Percentiles rank a stretch among this genome's conserved stretches.
Evolutionary conservation across 2,797 vertebrate genomes (phyloP).

Genomic region (Characodon lateralis): DNA sequence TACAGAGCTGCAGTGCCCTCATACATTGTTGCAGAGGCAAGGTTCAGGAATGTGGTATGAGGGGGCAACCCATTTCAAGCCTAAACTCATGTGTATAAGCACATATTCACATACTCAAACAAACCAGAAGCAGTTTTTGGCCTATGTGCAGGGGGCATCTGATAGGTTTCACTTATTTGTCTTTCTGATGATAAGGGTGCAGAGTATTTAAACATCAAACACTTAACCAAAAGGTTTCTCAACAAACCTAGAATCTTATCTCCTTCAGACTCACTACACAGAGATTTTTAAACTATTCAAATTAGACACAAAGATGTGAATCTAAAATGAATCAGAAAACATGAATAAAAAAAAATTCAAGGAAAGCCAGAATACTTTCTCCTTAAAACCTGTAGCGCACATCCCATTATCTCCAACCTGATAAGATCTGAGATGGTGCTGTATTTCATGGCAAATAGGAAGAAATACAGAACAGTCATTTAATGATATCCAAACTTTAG

Average conservation of each 20-base stretch:
- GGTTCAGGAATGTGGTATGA: constrained; percentile 33
- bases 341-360: constrained; percentile 51
- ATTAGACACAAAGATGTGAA: constrained; percentile 39
- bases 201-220: constrained; percentile 61
- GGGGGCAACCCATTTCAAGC: constrained; percentile 5
- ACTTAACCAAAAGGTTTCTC: constrained; percentile 51
- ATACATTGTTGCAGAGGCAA: constrained; percentile 11
- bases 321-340: constrained; percentile 45
- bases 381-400: constrained; percentile 31
- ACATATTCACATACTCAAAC: constrained; percentile 41
- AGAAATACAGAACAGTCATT: constrained; percentile 30
- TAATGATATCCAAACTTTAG: constrained; percentile 44
- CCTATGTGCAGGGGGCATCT: constrained; percentile 34
- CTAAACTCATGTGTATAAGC: constrained; percentile 15
- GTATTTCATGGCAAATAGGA: constrained; percentile 44
- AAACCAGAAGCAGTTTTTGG: constrained; percentile 48
- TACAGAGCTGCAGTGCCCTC: constrained; percentile 18
- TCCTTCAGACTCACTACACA: constrained; percentile 35
- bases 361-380: constrained; percentile 37
- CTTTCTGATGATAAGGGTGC: constrained; percentile 44
- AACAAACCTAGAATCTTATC: constrained; percentile 18
- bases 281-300: constrained; percentile 27
- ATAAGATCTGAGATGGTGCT: constrained; percentile 52
- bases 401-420: constrained; percentile 20
- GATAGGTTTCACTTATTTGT: constrained; percentile 28